phyloP scores from a whole-genome alignment of 1,140 invertebrate genomes.

The Oppia nitens region DNA sequence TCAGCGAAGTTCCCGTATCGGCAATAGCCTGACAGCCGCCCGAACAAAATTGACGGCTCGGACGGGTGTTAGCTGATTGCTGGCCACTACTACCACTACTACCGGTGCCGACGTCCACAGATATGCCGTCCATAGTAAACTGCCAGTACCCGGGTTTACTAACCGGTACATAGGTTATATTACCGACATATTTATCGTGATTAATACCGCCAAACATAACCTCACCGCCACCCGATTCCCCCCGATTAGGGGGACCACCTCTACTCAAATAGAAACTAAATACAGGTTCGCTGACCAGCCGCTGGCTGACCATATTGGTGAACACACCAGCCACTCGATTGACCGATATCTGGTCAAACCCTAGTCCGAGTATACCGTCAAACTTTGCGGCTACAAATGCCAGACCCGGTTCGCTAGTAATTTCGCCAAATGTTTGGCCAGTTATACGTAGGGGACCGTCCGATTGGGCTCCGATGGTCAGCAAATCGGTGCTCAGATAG shows the following conservation, averaged over 20 bases:
- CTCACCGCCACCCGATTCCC: conserved; percentile 71
- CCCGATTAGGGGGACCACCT: conserved; percentile 58
- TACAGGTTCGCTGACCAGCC: conserved; percentile 51
- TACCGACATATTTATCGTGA: conserved; percentile 66
- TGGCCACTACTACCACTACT: too few relatives aligned
- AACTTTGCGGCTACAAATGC: conserved; percentile 50
- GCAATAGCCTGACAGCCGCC: conserved; percentile 81
- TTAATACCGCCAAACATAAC: conserved; percentile 87
- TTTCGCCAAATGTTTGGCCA: conserved; percentile 90
- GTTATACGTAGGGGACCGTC: conserved; percentile 41
- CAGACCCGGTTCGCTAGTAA: conserved; percentile 66
- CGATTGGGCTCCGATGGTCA: conserved; percentile 1
- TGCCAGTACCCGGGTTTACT: conserved; percentile 88
- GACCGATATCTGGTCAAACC: conserved; percentile 65
- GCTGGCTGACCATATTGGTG: conserved; percentile 79
- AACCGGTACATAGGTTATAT: conserved; percentile 80
- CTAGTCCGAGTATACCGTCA: conserved; percentile 90
- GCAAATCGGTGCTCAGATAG: conserved; percentile 53
- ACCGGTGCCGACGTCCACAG: conserved; percentile 30
- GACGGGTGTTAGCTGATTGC: conserved; percentile 22
- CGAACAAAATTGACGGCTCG: conserved; percentile 43
- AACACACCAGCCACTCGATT: conserved; percentile 85
- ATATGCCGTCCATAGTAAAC: conserved; percentile 68
- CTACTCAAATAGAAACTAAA: conserved; percentile 95
- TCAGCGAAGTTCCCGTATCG: conserved; percentile 92